A percentile compares a stretch with the other conserved stretches of the same genome.
These are phyloP conservation scores for Neoascia interrupta DNA, from an alignment of 2,888 invertebrate genomes.

Conservation along the genomic window DNA sequence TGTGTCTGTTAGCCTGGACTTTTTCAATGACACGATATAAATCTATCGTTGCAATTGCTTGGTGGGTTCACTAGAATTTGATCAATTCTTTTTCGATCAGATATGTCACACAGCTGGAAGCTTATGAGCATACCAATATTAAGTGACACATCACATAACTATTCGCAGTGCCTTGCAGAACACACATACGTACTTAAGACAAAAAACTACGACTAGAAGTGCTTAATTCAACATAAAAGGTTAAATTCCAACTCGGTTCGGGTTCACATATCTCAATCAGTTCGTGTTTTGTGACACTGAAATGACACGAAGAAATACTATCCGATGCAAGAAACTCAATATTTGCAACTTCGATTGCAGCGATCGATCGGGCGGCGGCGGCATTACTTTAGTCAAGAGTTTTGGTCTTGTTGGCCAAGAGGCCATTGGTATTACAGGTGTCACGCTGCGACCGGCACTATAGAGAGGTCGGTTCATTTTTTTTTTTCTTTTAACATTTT, in stretches of 20 bases:
- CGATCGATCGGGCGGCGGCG: conserved; percentile 65
- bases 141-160: conserved; percentile 68
- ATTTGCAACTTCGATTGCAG: conserved; percentile 54
- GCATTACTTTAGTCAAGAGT: conserved; percentile 36
- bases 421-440: conserved; percentile 59
- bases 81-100: conserved; percentile 66
- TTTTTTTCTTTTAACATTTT: too few species aligned
- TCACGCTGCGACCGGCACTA: conserved; percentile 53
- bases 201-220: too few species aligned
- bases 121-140: conserved; percentile 66
- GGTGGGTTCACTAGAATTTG: conserved; percentile 61
- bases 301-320: conserved; percentile 68
- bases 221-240: conserved; percentile 56
- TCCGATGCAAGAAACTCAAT: conserved; percentile 63
- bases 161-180: conserved; percentile 17
- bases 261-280: conserved; percentile 69
- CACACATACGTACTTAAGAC: background rate
- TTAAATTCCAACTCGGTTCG: conserved; percentile 65
- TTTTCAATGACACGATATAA: conserved; percentile 40
- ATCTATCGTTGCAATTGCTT: conserved; percentile 46
- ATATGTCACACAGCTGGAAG: conserved; percentile 68
- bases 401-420: conserved; percentile 13
- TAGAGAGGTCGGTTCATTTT: background rate
- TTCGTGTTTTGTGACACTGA: conserved; percentile 69
- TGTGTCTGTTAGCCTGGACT: background rate